These are phyloP conservation scores for Phylloscopus trochiloides DNA, from an alignment of 2,113 vertebrate genomes.

Conservation along the genomic window DNA sequence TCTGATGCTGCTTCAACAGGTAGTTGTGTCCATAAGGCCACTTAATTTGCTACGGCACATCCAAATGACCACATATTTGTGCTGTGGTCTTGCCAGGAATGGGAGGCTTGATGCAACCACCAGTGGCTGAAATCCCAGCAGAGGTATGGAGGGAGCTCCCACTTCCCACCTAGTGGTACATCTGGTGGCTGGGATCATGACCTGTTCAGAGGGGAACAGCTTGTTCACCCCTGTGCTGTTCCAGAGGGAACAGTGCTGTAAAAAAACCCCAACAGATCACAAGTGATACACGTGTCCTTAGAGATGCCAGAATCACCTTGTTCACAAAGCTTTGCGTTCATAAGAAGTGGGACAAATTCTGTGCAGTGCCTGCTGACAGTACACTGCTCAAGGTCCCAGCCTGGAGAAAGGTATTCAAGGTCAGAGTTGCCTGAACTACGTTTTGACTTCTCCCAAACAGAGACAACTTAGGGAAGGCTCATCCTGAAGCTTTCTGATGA, in stretches of 20 bases:
- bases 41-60: neutral
- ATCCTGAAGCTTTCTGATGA: neutral
- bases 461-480: neutral
- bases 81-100: neutral
- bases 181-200: neutral
- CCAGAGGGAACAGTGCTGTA: neutral
- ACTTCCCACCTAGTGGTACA: neutral
- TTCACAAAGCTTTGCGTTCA: neutral
- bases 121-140: neutral
- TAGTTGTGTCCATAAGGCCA: neutral
- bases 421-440: neutral
- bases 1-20: neutral
- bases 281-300: accelerated
- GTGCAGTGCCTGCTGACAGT: neutral
- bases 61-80: neutral
- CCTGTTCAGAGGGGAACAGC: neutral
- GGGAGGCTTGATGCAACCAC: neutral
- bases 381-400: neutral
- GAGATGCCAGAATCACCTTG: neutral
- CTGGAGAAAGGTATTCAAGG: neutral
- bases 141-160: neutral
- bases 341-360: neutral
- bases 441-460: neutral
- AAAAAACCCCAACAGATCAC: neutral
- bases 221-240: neutral